Conservation (phyloP, 2,797 vertebrate genomes). For the Yasuhikotakia modesta region DNA sequence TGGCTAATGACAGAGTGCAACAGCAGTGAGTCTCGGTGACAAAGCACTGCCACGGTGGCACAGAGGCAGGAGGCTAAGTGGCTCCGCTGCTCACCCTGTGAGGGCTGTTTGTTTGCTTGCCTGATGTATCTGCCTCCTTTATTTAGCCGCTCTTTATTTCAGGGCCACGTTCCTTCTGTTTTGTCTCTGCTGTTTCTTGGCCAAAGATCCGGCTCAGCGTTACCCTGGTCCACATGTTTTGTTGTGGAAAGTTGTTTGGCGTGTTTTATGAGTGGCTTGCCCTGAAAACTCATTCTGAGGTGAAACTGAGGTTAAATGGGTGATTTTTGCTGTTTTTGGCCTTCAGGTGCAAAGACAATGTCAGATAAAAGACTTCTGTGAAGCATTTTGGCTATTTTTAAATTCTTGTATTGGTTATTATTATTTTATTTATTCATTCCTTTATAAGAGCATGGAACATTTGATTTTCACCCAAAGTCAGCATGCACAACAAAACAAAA, state of each 20-base stretch:
- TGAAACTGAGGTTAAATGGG: conserved; percentile 6
- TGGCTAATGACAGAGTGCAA: conserved; percentile 81
- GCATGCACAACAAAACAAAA: too few relatives aligned
- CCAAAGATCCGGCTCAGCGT: conserved; percentile 35
- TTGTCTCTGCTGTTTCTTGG: conserved; percentile 61
- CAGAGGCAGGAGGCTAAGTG: conserved; percentile 83
- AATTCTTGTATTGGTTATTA: too few relatives aligned
- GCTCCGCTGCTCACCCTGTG: conserved; percentile 73
- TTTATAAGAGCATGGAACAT: too few relatives aligned
- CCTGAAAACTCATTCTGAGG: conserved; percentile 4
- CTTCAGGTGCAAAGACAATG: not conserved
- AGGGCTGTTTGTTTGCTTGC: conserved; percentile 70
- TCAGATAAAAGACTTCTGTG: too few relatives aligned
- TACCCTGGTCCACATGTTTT: conserved; percentile 32
- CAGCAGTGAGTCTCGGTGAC: conserved; percentile 82
- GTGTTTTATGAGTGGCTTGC: conserved; percentile 4
- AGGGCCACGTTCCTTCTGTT: conserved; percentile 55
- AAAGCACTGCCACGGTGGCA: conserved; percentile 80
- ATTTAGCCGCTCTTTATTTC: conserved; percentile 63
- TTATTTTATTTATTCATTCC: too few relatives aligned
- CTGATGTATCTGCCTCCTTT: conserved; percentile 68
- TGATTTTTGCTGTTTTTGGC: not conserved
- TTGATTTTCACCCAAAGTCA: too few relatives aligned
- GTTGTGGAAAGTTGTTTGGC: conserved; percentile 41
- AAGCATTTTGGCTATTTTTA: too few relatives aligned